phyloP scores from a whole-genome alignment of 2,888 invertebrate genomes.

The Pseudococcus viburni region DNA sequence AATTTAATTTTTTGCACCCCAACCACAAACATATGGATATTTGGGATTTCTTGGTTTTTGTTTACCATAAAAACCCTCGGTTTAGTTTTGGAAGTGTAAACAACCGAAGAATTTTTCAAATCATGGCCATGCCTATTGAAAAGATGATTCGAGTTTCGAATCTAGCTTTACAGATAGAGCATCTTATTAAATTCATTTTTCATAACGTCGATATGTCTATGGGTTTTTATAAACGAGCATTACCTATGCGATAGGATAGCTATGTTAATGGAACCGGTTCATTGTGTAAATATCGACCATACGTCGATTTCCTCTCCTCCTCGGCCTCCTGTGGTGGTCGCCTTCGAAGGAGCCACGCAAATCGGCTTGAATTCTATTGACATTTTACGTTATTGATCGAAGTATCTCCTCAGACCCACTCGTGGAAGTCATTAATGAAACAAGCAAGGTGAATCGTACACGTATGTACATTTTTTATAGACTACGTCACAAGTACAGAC shows the following conservation, averaged over 20 bases:
- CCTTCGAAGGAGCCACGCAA: neutral
- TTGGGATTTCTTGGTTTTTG: neutral
- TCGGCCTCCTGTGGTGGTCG: neutral
- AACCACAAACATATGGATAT: neutral
- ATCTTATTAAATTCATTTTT: constrained; percentile 40
- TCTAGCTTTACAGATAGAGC: neutral
- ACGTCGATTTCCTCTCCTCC: neutral
- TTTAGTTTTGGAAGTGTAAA: neutral
- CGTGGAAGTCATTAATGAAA: constrained; percentile 55
- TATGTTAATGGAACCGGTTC: constrained; percentile 46
- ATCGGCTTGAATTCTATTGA: constrained; percentile 42
- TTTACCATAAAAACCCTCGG: neutral
- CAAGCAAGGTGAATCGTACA: constrained; percentile 43
- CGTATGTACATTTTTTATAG: constrained; percentile 23
- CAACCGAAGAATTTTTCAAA: neutral
- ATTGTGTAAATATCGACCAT: constrained; percentile 41
- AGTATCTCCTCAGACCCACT: constrained; percentile 32
- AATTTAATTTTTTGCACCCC: constrained; percentile 22
- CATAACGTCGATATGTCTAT: neutral
- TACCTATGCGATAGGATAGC: neutral
- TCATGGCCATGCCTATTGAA: neutral
- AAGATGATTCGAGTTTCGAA: neutral
- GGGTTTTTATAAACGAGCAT: neutral
- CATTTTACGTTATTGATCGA: constrained; percentile 43
- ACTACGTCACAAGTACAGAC: neutral